phyloP scores from a whole-genome alignment of 2,797 vertebrate genomes.

The Melanotaenia pygmaea region DNA sequence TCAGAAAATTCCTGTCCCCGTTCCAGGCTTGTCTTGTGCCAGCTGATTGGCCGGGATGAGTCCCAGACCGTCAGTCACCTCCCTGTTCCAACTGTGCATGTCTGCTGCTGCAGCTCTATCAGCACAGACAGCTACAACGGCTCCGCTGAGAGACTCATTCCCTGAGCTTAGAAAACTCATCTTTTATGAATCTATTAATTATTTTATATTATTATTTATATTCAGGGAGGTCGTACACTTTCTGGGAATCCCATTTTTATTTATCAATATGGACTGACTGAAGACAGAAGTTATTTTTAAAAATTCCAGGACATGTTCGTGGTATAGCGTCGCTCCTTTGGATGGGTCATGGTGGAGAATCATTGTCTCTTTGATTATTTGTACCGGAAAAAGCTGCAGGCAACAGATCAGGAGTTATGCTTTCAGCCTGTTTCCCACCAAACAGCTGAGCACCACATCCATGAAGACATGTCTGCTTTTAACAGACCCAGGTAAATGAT shows the following conservation, averaged over 20 bases:
- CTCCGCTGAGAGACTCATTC: constrained; percentile 14
- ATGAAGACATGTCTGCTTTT: constrained; percentile 62
- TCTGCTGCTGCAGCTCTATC: constrained; percentile 51
- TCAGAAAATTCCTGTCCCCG: constrained; percentile 1
- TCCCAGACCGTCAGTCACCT: constrained; percentile 47
- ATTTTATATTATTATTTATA: constrained; percentile 1
- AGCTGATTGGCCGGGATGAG: constrained; percentile 60
- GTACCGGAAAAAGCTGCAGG: constrained; percentile 23
- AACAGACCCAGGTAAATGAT: constrained; percentile 63
- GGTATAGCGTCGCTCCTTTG: not conserved
- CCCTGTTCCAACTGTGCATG: constrained; percentile 63
- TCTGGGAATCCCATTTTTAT: constrained; percentile 15
- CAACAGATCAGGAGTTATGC: constrained; percentile 39
- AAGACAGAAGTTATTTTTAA: not conserved
- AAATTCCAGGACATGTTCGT: not conserved
- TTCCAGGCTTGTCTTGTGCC: constrained; percentile 9
- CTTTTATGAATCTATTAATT: not conserved
- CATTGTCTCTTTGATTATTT: constrained; percentile 13
- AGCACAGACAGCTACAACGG: constrained; percentile 12
- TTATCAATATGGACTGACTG: constrained; percentile 9
- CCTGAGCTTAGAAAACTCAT: not conserved
- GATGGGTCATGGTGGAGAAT: constrained; percentile 52
- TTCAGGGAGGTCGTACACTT: not conserved
- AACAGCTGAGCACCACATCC: constrained; percentile 18
- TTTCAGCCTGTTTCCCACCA: constrained; percentile 28